phyloP scores from a whole-genome alignment of 2,113 vertebrate genomes.

The Pongo pygmaeus region DNA sequence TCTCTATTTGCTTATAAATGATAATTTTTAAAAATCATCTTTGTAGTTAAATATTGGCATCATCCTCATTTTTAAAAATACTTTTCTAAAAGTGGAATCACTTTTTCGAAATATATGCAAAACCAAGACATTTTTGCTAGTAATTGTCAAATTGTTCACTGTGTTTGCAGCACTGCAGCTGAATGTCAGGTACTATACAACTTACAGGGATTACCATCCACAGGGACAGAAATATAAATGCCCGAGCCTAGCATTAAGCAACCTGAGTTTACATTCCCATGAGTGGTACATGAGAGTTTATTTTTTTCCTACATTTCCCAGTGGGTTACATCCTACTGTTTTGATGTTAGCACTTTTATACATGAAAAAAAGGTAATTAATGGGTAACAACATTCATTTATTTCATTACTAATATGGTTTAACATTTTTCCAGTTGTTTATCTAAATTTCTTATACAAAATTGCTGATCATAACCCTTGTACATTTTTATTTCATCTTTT shows the following conservation, averaged over 20 bases:
- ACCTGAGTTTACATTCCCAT: not conserved
- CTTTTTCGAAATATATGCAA: not conserved
- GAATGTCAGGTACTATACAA: not conserved
- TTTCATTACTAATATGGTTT: not conserved
- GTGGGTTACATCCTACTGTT: not conserved
- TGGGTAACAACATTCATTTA: not conserved
- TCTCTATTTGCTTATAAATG: conserved; percentile 18
- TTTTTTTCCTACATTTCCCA: not conserved
- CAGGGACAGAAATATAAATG: not conserved
- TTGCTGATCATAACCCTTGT: not conserved
- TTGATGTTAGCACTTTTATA: not conserved
- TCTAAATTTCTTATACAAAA: not conserved
- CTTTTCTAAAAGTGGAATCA: not conserved
- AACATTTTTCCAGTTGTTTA: not conserved
- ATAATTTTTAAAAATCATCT: not conserved
- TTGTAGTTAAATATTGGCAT: not conserved
- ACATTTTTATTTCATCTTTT: not conserved
- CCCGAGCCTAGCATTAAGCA: not conserved
- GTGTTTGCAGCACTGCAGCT: not conserved
- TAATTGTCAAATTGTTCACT: not conserved
- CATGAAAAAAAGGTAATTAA: not conserved
- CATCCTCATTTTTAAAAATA: not conserved
- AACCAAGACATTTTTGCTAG: not conserved
- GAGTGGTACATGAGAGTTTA: not conserved
- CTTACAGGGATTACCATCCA: not conserved